These are phyloP conservation scores for Dreissena polymorpha DNA, from an alignment of 1,140 invertebrate genomes.

Conservation along the genomic window DNA sequence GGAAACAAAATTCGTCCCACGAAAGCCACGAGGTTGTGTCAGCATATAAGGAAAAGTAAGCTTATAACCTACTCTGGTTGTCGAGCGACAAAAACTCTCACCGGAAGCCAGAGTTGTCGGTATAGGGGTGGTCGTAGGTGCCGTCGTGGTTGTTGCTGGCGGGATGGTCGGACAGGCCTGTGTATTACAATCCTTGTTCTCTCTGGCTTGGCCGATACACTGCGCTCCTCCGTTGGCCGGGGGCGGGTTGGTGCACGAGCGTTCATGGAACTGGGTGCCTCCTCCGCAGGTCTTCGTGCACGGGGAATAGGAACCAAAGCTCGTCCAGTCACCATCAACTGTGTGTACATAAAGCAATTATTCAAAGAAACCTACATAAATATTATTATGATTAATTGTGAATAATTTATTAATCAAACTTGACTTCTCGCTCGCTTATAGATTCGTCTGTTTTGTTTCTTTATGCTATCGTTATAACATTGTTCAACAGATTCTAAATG, in stretches of 20 bases:
- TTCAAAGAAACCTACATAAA: no score
- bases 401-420: no score
- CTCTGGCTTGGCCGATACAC: conserved; percentile 81
- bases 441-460: no score
- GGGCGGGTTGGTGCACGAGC: conserved; percentile 69
- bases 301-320: conserved; percentile 89
- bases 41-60: no score
- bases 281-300: conserved; percentile 95
- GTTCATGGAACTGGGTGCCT: conserved; percentile 86
- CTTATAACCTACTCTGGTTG: no score
- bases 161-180: conserved; percentile 81
- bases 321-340: conserved; percentile 72
- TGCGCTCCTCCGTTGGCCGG: conserved; percentile 70
- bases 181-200: conserved; percentile 87
- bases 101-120: conserved; percentile 48
- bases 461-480: no score
- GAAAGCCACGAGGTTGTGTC: no score
- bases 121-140: conserved; percentile 52
- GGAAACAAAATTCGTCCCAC: no score
- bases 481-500: no score
- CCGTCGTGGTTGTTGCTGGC: conserved; percentile 56
- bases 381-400: no score
- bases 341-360: neutral
- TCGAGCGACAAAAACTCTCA: conserved; percentile 22
- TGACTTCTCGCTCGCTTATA: no score